phyloP scores from a whole-genome alignment of 1,140 invertebrate genomes.

The Eciton burchellii region DNA sequence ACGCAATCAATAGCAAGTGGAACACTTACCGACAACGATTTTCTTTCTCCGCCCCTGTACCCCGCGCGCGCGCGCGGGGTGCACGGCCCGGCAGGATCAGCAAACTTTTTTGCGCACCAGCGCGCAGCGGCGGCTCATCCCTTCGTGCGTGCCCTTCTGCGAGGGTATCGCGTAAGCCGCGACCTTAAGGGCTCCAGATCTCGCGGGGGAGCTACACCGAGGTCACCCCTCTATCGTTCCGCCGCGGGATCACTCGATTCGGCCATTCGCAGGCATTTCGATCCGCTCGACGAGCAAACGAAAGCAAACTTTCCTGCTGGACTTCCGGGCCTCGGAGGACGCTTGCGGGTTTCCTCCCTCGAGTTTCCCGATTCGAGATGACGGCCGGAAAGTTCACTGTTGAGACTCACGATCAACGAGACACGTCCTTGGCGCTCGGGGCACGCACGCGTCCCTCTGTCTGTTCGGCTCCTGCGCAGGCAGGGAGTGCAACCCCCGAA shows the following conservation, averaged over 20 bases:
- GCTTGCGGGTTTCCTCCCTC: neutral
- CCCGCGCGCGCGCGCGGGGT: slow-evolving; percentile 60
- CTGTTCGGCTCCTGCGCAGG: slow-evolving; percentile 71
- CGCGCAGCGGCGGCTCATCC: slow-evolving; percentile 67
- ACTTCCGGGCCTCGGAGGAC: neutral
- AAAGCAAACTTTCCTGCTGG: neutral
- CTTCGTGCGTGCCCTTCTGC: slow-evolving; percentile 15
- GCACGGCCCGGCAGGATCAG: slow-evolving; percentile 66
- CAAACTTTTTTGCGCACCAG: slow-evolving; percentile 72
- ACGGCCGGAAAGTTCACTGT: slow-evolving; percentile 3
- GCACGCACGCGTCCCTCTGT: slow-evolving; percentile 68
- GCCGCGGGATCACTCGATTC: neutral
- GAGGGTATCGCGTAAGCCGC: neutral
- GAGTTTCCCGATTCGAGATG: neutral
- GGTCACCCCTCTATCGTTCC: neutral
- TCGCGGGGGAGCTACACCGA: neutral
- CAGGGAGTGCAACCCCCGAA: slow-evolving; percentile 69
- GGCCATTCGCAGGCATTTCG: slow-evolving; percentile 78
- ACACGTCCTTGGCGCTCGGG: slow-evolving; percentile 16
- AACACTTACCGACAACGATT: slow-evolving; percentile 73
- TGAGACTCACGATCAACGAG: slow-evolving; percentile 47
- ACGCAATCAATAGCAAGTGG: slow-evolving; percentile 69
- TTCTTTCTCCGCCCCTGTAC: slow-evolving; percentile 42
- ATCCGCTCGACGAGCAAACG: neutral
- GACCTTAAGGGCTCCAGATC: neutral